A percentile compares a stretch with the other conserved stretches of the same genome.
These are phyloP conservation scores for Pseudopipra pipra DNA, from an alignment of 2,113 vertebrate species.

Conservation along the genomic window DNA sequence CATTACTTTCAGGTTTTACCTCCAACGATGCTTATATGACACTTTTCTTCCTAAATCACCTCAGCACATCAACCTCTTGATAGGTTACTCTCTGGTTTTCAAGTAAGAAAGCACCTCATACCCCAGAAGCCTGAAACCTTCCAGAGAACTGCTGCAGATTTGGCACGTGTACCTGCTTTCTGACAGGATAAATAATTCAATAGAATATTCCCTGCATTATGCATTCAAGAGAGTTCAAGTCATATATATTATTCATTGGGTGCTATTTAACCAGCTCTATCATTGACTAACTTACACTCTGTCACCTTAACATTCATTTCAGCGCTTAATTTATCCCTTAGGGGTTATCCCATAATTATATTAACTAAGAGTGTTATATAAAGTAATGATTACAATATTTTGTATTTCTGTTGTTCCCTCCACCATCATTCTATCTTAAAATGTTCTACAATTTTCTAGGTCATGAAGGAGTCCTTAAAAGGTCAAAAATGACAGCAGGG, in stretches of 20 bases:
- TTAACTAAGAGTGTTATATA: background rate
- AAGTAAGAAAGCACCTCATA: background rate
- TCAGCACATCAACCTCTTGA: background rate
- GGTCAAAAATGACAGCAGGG: background rate
- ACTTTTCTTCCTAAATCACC: background rate
- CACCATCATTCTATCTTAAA: background rate
- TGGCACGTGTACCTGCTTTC: background rate
- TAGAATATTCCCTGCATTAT: slow-evolving; percentile 11
- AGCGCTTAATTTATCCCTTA: background rate
- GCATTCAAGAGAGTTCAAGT: slow-evolving; percentile 18
- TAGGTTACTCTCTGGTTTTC: background rate
- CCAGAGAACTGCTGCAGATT: slow-evolving; percentile 9
- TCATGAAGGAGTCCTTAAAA: background rate
- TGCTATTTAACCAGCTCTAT: slow-evolving; percentile 28
- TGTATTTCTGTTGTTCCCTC: background rate
- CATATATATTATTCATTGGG: slow-evolving; percentile 44
- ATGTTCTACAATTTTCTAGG: background rate
- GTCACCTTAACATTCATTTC: background rate
- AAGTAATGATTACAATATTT: background rate
- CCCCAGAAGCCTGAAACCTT: background rate
- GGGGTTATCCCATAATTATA: background rate
- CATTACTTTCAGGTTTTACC: background rate
- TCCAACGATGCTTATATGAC: background rate
- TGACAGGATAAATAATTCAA: slow-evolving; percentile 44
- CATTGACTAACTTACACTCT: background rate